Evolutionary conservation across 2,888 invertebrate species (phyloP).

Genomic region (Meliscaeva auricollis): DNA sequence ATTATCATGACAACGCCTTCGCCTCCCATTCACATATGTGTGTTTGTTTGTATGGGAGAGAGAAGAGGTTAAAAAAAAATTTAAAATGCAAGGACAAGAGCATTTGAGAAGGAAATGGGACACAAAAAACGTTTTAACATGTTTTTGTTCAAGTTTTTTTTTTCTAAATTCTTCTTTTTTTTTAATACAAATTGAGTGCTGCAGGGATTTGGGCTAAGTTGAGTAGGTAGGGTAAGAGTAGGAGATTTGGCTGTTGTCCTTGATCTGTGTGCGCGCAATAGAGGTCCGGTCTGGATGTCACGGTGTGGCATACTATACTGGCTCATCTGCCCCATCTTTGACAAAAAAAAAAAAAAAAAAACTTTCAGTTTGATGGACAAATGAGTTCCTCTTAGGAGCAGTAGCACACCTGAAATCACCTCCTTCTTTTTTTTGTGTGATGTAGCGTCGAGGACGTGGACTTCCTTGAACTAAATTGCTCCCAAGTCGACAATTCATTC

Average conservation of each 20-base stretch:
- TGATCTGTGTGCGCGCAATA: constrained; percentile 35
- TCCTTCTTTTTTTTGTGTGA: constrained; percentile 21
- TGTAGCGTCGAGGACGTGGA: constrained; percentile 50
- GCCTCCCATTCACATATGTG: constrained; percentile 7
- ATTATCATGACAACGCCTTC: background rate
- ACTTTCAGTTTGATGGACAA: constrained; percentile 61
- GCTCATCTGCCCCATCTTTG: constrained; percentile 35
- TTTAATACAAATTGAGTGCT: constrained; percentile 66
- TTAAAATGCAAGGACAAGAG: constrained; percentile 68
- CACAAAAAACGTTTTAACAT: constrained; percentile 53
- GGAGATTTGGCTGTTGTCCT: constrained; percentile 53
- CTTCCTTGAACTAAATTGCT: constrained; percentile 68
- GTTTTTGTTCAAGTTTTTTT: constrained; percentile 43
- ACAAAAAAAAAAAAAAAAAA: constrained; percentile 4
- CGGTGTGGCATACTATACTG: constrained; percentile 20
- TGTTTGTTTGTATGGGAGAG: background rate
- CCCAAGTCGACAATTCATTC: constrained; percentile 43
- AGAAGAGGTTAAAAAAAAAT: constrained; percentile 63
- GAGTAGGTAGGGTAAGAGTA: too few relatives aligned
- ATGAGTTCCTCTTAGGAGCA: constrained; percentile 37
- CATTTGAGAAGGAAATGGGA: constrained; percentile 20
- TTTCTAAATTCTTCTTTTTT: constrained; percentile 8
- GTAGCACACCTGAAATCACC: constrained; percentile 55
- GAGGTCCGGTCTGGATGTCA: constrained; percentile 58
- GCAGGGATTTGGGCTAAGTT: constrained; percentile 42